Percentiles rank a stretch among this genome's conserved stretches.
phyloP scores from a whole-genome alignment of 2,113 vertebrate species.

The Onychostoma macrolepis region DNA sequence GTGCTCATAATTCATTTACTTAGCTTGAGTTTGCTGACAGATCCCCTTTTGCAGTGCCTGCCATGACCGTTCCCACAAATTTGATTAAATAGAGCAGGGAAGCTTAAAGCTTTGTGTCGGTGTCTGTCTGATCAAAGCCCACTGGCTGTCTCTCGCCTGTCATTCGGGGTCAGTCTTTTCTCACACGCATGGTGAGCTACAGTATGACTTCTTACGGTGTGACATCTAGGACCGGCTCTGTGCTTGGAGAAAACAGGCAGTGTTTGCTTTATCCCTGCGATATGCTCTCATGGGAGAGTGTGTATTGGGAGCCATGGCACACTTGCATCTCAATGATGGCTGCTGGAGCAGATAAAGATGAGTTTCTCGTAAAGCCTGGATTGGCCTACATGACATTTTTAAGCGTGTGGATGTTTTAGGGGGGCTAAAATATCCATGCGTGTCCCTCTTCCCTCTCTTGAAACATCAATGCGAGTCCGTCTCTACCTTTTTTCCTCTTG shows the following conservation, averaged over 20 bases:
- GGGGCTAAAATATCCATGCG: conserved; percentile 9
- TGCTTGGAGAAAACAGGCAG: conserved; percentile 5
- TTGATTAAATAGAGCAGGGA: conserved; percentile 51
- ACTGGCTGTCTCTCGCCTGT: conserved; percentile 30
- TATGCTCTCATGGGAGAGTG: conserved; percentile 21
- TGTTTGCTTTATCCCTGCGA: conserved; percentile 35
- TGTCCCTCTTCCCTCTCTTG: neutral
- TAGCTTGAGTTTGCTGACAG: conserved; percentile 59
- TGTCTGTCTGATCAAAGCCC: conserved; percentile 55
- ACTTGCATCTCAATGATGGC: conserved; percentile 33
- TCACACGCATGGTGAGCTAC: conserved; percentile 16
- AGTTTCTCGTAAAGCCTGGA: conserved; percentile 28
- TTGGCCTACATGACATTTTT: conserved; percentile 48
- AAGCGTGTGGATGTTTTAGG: conserved; percentile 18
- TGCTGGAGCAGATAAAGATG: conserved; percentile 33
- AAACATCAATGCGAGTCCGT: neutral
- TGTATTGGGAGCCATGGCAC: conserved; percentile 35
- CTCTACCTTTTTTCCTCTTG: neutral
- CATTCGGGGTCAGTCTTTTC: conserved; percentile 45
- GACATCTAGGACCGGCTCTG: conserved; percentile 26
- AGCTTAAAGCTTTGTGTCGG: conserved; percentile 44
- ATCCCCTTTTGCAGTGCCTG: conserved; percentile 50
- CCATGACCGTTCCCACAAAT: conserved; percentile 43
- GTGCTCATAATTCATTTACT: conserved; percentile 61
- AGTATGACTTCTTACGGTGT: conserved; percentile 17